A percentile compares a stretch with the other conserved stretches of the same genome.
phyloP scores from a whole-genome alignment of 2,888 invertebrate genomes.

The Apamea monoglypha region DNA sequence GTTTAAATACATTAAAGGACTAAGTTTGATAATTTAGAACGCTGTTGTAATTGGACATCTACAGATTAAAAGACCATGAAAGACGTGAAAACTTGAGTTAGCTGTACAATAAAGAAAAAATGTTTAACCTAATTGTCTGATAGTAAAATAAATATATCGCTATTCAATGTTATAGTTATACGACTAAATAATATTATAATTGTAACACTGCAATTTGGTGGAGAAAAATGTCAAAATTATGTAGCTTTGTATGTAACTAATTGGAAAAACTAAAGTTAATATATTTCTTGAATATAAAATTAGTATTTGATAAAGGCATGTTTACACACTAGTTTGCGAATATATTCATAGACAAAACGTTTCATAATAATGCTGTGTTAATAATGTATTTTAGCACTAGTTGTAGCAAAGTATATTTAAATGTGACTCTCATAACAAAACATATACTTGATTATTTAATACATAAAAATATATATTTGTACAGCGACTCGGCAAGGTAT shows the following conservation, averaged over 20 bases:
- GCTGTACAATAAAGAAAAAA: conserved; percentile 20
- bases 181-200: background rate
- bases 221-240: background rate
- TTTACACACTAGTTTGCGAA: conserved; percentile 20
- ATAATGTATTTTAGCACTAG: conserved; percentile 1
- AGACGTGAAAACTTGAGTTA: background rate
- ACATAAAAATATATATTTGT: conserved; percentile 8
- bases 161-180: background rate
- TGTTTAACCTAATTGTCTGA: background rate
- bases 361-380: background rate
- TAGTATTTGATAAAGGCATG: conserved; percentile 12
- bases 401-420: conserved; percentile 9
- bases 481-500: conserved; percentile 12
- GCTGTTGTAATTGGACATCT: conserved; percentile 9
- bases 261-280: background rate
- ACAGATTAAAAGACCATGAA: background rate
- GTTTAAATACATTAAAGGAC: background rate
- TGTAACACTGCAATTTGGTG: background rate
- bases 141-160: background rate
- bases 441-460: background rate
- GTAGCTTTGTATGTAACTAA: background rate
- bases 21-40: conserved; percentile 21
- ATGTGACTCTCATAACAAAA: conserved; percentile 1
- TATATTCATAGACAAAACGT: conserved; percentile 5
- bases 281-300: conserved; percentile 3